Evolutionary conservation across 2,113 vertebrate genomes (phyloP), one percentile per base, ranked within the genome.

Genomic region (Elephantulus edwardii): DNA sequence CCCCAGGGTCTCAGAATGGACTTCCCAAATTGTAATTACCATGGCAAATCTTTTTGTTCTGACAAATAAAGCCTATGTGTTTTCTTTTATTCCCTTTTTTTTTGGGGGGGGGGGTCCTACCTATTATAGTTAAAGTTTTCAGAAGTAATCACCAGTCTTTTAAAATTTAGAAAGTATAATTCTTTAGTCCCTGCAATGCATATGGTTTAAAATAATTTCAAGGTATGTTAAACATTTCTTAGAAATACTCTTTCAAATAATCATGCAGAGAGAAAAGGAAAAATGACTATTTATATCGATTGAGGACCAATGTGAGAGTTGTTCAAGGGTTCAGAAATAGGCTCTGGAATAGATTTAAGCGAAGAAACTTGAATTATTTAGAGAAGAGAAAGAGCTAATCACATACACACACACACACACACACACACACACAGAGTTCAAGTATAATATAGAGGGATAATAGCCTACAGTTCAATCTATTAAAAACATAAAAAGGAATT

Each of bases 1-100:
- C 83, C 44, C 48, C 35, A 42, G 68, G 60, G 6, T 13, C 86
- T 93, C 40, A 84, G 83, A 88, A 88, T 95, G 72, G 92, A 83
- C 71, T 91, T 81, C 13, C 86, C 62, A 90, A 92, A 88, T 91
- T 91, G 76, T 91, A 93, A 95, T 96, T 94, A 93, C 92, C 68
- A 24, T 0, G 24, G 50, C 72, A 93, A 93, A 95, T 92, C 91
- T 86, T 87, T 94, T 96, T 94, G 77, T 95, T 91, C 94, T 82
- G 68, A 90, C 19, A 68, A 90, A 94, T 92, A 95, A 93, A 90
- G 90, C 20, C 66, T 80, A 46, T 54, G 8, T 79, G 52, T 74
- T 94, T 94, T 91, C 92, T 90, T 95, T 95, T 90, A 93, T 83
- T 26, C 91, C 76, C 89, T 76, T 95, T 93, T 92, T 93, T 91